phyloP scores from a whole-genome alignment of 2,113 vertebrate species.

The Macaca nemestrina region DNA sequence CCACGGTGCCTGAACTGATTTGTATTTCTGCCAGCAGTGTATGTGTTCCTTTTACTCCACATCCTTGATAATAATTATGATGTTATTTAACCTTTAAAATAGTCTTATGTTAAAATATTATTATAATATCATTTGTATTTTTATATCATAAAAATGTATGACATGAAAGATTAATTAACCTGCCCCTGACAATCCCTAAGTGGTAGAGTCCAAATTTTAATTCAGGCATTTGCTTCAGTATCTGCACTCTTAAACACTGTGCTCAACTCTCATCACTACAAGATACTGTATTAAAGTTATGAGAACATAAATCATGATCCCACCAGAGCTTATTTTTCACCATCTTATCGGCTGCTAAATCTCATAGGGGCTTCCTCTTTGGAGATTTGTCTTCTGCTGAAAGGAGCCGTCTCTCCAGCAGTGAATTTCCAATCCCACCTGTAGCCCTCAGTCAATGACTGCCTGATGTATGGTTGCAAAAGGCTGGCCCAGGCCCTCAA shows the following conservation, averaged over 20 bases:
- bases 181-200: background rate
- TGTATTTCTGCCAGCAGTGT: no score
- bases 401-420: background rate
- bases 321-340: background rate
- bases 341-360: background rate
- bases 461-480: background rate
- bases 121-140: background rate
- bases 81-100: slow-evolving; percentile 14
- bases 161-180: slow-evolving; percentile 34
- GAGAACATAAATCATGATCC: background rate
- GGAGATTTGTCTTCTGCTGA: background rate
- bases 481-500: fast-evolving
- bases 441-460: background rate
- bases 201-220: background rate
- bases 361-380: background rate
- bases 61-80: background rate
- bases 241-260: background rate
- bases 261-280: background rate
- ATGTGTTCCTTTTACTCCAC: no score
- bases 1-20: no score
- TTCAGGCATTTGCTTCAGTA: background rate
- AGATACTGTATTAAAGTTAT: background rate
- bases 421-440: background rate
- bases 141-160: background rate
- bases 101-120: background rate